Base-by-base conservation (phyloP, 2,113 vertebrate species). In the Prunella fulvescens region DNA sequence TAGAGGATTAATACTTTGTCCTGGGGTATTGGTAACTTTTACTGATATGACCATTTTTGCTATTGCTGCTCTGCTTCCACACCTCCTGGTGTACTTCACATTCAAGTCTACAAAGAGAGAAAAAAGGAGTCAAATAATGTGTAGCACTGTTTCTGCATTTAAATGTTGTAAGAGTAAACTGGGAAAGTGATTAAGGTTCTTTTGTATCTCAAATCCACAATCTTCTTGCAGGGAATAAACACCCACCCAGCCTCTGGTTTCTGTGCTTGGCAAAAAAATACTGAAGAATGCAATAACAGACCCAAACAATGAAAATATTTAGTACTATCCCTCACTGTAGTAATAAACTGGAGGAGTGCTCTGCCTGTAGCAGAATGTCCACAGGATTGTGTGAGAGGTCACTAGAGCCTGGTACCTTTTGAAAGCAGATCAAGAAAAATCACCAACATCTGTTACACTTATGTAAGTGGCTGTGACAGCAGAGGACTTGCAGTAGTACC, bases 41-140 rank as follows among this genome's bases (percentile, higher is more conserved):
- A 35, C 25, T 85, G 62, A 57, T 65, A 7, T 6, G 29, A 12
- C 31, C 17, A 3, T 12, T 91, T 92, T 33, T 94, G 51, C 67
- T 72, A 1, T 62, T 88, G 69, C 76, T 57, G 50, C 8, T 88
- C 48, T 74, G 64, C 56, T 48, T 60, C 24, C 53, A 29, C 44
- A 14, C 23, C 90, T 87, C 81, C 87, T 50, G 65, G 26, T 67
- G 42, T 51, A 25, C 26, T 81, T 96, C 89, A 73, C 26, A 11
- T 85, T 95, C 79, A 90, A 45, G 95, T 90, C 96, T 97, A 71
- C 50, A 86, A 73, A 53, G 35, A 70, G 20, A 81, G 57, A 47
- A 45, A 60, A 77, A 72, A 22, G 1, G 22, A 87, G 40, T 85
- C 29, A 94, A 93, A 86, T 16, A 48, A 67, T 45, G 9, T 11